phyloP scores from a whole-genome alignment of 2,113 vertebrate species.

The Oophaga pumilio region DNA sequence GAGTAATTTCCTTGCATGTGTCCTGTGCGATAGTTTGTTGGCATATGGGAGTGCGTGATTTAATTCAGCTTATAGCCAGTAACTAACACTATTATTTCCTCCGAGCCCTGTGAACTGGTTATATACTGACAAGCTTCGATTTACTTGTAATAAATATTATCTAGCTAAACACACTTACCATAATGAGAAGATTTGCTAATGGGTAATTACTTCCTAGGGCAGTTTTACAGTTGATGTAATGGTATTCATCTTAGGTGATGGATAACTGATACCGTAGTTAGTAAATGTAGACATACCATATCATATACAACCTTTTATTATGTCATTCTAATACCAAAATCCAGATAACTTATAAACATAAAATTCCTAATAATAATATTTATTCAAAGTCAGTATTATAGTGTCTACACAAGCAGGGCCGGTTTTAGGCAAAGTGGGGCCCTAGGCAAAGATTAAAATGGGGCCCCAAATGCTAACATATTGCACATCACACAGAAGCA shows the following conservation, averaged over 20 bases:
- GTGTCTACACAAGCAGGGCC: background rate
- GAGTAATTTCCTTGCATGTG: constrained; percentile 49
- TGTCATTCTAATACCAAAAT: background rate
- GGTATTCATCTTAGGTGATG: background rate
- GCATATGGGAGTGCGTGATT: constrained; percentile 32
- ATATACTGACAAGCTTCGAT: background rate
- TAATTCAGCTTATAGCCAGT: constrained; percentile 8
- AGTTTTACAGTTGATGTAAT: background rate
- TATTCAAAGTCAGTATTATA: background rate
- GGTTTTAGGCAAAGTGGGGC: no score
- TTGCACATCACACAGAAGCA: no score
- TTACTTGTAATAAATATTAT: constrained; percentile 28
- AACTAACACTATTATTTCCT: constrained; percentile 31
- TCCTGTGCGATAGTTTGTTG: constrained; percentile 42
- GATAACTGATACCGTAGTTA: background rate
- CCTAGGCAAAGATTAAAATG: no score
- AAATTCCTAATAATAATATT: background rate
- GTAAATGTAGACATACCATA: background rate
- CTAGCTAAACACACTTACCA: background rate
- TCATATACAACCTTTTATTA: background rate
- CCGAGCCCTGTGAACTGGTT: background rate
- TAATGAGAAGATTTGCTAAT: background rate
- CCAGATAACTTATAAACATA: background rate
- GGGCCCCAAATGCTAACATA: no score
- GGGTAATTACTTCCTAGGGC: constrained; percentile 27